Conservation (phyloP, 2,113 vertebrate genomes). For the Gadus macrocephalus region DNA sequence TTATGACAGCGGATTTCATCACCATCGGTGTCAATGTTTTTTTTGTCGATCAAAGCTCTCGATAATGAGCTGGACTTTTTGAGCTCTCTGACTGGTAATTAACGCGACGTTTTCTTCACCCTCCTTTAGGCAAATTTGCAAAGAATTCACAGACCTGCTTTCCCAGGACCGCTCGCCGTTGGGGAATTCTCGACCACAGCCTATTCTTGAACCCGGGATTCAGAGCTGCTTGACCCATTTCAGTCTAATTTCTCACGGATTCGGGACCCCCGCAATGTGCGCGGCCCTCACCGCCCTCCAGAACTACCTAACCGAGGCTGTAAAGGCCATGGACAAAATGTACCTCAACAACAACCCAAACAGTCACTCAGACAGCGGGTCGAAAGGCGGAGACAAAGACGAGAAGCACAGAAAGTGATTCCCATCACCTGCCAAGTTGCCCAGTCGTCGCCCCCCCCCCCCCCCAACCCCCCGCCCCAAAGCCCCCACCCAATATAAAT, state of each 20-base stretch:
- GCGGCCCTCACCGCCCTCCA: constrained; percentile 96
- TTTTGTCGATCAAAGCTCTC: neutral
- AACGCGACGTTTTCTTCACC: constrained; percentile 39
- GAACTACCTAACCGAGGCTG: constrained; percentile 99
- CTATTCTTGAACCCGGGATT: constrained; percentile 98
- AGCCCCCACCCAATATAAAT: constrained; percentile 65
- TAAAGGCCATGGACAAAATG: constrained; percentile 99
- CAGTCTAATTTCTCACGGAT: constrained; percentile 99
- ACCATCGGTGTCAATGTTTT: too few relatives aligned
- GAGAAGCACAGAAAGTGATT: constrained; percentile 99
- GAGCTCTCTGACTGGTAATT: constrained; percentile 31
- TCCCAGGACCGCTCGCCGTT: constrained; percentile 98
- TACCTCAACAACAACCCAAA: constrained; percentile 98
- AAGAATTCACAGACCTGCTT: constrained; percentile 99
- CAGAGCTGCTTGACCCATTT: constrained; percentile 99
- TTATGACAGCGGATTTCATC: constrained; percentile 26
- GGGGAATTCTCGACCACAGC: constrained; percentile 96
- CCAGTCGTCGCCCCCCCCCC: constrained; percentile 8
- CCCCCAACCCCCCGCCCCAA: neutral
- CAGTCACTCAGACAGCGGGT: constrained; percentile 95
- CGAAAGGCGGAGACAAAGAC: constrained; percentile 98
- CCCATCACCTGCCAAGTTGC: constrained; percentile 28
- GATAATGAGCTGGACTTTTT: constrained; percentile 20
- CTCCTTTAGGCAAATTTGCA: constrained; percentile 93
- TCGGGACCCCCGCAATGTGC: constrained; percentile 95